phyloP scores from a whole-genome alignment of 1,140 invertebrate species.

The Glossosoma conforme region DNA sequence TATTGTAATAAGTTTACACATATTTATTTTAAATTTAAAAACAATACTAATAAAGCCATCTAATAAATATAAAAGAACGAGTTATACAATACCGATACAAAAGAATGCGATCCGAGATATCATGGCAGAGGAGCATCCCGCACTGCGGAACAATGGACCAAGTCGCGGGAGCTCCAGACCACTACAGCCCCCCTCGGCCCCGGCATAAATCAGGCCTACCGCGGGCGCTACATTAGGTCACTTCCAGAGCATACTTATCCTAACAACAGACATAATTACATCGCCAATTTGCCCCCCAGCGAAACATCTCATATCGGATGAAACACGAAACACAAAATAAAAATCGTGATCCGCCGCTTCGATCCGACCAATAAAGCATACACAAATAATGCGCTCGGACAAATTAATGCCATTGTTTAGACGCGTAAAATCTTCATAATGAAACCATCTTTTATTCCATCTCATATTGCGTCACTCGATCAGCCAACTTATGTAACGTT shows the following conservation, averaged over 20 bases:
- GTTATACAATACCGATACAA: constrained; percentile 1
- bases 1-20: too few species aligned
- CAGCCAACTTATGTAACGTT: too few species aligned
- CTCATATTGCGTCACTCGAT: too few species aligned
- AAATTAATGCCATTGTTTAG: too few species aligned
- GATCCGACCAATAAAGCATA: constrained; percentile 5
- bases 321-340: background rate
- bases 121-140: background rate
- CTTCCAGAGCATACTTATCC: constrained; percentile 13
- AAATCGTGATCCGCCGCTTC: background rate
- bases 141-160: background rate
- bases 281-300: constrained; percentile 14
- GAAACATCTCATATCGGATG: background rate
- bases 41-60: constrained; percentile 9
- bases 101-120: background rate
- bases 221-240: constrained; percentile 10
- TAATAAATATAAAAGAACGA: constrained; percentile 1
- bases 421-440: too few species aligned
- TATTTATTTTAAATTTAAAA: too few species aligned
- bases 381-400: too few species aligned
- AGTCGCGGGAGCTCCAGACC: too few species aligned
- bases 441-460: too few species aligned
- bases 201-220: constrained; percentile 17
- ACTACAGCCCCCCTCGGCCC: constrained; percentile 6
- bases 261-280: constrained; percentile 24